phyloP scores from a whole-genome alignment of 2,888 invertebrate genomes.

The Apodemia hepburni region DNA sequence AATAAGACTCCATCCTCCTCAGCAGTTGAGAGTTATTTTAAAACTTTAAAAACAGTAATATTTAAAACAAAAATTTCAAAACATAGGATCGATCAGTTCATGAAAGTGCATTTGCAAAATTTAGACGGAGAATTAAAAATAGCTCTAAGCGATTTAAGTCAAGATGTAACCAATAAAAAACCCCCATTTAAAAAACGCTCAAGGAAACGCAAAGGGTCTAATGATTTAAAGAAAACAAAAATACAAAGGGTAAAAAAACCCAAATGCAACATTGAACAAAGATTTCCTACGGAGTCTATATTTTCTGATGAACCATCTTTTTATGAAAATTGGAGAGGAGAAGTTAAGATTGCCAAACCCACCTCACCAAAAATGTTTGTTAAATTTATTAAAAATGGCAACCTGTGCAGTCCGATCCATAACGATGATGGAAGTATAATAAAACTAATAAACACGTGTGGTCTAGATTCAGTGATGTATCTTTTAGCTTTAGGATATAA shows the following conservation, averaged over 20 bases:
- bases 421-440: no score
- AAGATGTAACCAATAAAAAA: constrained; percentile 3
- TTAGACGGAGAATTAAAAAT: constrained; percentile 5
- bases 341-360: not conserved
- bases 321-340: not conserved
- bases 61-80: constrained; percentile 4
- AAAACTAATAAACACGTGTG: no score
- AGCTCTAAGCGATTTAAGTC: not conserved
- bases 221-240: constrained; percentile 1
- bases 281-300: constrained; percentile 1
- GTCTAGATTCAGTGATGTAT: no score
- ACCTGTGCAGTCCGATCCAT: no score
- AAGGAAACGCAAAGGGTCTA: not conserved
- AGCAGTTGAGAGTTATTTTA: not conserved
- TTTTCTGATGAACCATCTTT: not conserved
- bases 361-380: not conserved
- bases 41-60: not conserved
- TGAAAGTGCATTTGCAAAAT: not conserved
- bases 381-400: no score
- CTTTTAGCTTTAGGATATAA: no score
- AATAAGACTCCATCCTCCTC: not conserved
- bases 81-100: constrained; percentile 1
- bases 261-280: not conserved
- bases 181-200: not conserved
- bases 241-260: not conserved